Percentiles rank a stretch among this genome's conserved stretches.
These are phyloP conservation scores for Cryptus armator DNA, from an alignment of 2,888 invertebrate genomes.

Conservation along the genomic window DNA sequence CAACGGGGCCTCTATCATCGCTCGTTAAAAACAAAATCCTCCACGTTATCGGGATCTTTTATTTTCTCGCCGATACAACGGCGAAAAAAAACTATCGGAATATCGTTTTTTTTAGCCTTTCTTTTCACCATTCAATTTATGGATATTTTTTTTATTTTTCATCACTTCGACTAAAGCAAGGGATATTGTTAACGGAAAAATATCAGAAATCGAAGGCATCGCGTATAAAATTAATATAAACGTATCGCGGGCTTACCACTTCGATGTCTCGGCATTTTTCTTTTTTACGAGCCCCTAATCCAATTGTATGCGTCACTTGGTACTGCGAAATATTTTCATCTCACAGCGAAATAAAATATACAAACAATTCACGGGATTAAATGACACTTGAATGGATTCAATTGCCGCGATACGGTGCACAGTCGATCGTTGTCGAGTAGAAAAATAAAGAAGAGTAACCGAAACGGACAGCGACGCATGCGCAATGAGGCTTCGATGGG, in stretches of 20 bases:
- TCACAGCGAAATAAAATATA: neutral
- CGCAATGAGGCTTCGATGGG: neutral
- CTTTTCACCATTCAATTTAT: neutral
- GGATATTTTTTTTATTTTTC: neutral
- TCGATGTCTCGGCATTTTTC: neutral
- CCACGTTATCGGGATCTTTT: constrained; percentile 18
- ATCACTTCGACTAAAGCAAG: neutral
- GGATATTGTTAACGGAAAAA: neutral
- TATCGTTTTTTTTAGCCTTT: neutral
- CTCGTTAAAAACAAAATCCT: neutral
- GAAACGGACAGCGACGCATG: neutral
- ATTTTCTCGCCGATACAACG: neutral
- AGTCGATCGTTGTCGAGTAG: neutral
- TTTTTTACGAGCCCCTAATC: neutral
- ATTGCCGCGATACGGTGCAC: neutral
- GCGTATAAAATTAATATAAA: constrained; percentile 1
- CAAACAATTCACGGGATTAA: neutral
- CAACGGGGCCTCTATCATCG: neutral
- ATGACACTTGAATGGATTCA: neutral
- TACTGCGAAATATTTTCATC: neutral
- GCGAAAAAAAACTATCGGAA: neutral
- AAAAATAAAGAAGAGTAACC: neutral
- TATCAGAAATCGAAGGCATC: neutral
- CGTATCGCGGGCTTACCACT: neutral
- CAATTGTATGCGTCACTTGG: neutral